Evolutionary conservation across 2,113 vertebrate species (phyloP).

Genomic region (Ia io): DNA sequence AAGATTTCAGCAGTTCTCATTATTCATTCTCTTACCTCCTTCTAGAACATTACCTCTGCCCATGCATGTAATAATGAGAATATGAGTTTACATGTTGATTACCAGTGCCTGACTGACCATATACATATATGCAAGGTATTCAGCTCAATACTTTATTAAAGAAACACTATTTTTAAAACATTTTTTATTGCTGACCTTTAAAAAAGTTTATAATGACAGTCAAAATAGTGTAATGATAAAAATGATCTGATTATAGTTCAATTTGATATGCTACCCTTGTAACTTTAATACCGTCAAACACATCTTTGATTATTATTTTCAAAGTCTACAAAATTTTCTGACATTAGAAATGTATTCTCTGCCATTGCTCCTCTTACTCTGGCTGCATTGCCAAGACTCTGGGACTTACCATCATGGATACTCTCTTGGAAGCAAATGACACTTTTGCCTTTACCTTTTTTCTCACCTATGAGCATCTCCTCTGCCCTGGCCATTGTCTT

Average conservation of each 20-base stretch:
- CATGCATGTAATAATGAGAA: not conserved
- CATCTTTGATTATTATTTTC: not conserved
- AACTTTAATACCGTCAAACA: not conserved
- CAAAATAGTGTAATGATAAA: not conserved
- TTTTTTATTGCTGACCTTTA: not conserved
- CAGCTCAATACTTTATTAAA: not conserved
- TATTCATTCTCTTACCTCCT: not conserved
- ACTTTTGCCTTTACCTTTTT: conserved; percentile 83
- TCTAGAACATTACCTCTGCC: not conserved
- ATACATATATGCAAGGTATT: not conserved
- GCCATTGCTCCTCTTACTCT: not conserved
- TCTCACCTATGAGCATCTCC: conserved; percentile 89
- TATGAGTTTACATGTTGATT: not conserved
- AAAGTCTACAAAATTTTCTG: not conserved
- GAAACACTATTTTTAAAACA: not conserved
- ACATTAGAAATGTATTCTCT: not conserved
- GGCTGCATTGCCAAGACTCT: not conserved
- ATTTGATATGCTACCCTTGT: accelerated
- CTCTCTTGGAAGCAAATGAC: conserved; percentile 79
- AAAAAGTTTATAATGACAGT: not conserved
- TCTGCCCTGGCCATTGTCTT: conserved; percentile 87
- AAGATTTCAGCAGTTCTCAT: not conserved
- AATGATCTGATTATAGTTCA: not conserved
- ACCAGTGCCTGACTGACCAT: accelerated
- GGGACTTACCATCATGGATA: conserved; percentile 78